These are phyloP conservation scores for Polia nebulosa DNA, from an alignment of 2,888 invertebrate genomes.

Conservation along the genomic window DNA sequence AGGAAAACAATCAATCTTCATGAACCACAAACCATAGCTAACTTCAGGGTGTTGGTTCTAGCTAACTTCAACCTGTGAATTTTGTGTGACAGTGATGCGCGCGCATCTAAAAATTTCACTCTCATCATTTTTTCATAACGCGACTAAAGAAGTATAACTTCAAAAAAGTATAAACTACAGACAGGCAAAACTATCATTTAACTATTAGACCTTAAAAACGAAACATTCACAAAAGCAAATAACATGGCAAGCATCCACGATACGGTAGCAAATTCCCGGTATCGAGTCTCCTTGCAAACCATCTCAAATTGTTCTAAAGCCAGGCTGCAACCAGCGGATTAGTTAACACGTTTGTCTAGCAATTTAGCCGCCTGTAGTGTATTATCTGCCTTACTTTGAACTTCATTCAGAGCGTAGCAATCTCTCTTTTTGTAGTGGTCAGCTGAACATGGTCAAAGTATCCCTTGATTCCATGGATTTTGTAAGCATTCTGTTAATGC, in stretches of 20 bases:
- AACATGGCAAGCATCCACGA: background rate
- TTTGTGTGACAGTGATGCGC: too few species aligned
- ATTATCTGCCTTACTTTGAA: constrained; percentile 35
- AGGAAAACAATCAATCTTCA: too few species aligned
- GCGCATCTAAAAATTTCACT: too few species aligned
- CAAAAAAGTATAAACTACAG: too few species aligned
- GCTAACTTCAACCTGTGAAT: too few species aligned
- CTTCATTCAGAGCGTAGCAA: background rate
- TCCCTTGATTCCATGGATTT: background rate
- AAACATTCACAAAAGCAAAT: background rate
- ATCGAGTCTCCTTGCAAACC: constrained; percentile 16
- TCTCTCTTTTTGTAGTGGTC: background rate
- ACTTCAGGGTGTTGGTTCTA: too few species aligned
- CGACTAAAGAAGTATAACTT: too few species aligned
- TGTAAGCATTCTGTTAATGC: background rate
- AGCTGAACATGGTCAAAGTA: background rate
- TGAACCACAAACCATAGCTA: too few species aligned
- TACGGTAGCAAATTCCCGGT: constrained; percentile 7
- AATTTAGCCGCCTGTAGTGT: constrained; percentile 20
- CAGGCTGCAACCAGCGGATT: constrained; percentile 21
- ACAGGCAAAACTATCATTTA: too few species aligned
- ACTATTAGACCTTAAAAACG: background rate
- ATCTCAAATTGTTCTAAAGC: constrained; percentile 56
- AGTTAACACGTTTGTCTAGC: constrained; percentile 40
- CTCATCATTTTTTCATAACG: too few species aligned